phyloP scores from a whole-genome alignment of 2,888 invertebrate genomes.

The Tridacna gigas region DNA sequence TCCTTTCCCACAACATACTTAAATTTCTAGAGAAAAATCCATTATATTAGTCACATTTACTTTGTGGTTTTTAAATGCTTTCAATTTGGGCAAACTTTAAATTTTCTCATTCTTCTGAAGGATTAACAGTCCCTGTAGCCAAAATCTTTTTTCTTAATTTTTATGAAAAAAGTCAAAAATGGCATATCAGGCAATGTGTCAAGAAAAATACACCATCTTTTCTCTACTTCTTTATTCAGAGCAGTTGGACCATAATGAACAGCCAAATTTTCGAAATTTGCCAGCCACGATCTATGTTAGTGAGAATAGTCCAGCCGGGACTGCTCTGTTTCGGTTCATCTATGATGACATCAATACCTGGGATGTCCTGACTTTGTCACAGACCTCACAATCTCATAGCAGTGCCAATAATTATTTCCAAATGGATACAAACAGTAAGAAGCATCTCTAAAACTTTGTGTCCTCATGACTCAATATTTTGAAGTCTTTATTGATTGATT shows the following conservation, averaged over 20 bases:
- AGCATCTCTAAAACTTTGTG: not conserved
- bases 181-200: too few species aligned
- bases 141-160: too few species aligned
- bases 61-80: too few species aligned
- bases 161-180: too few species aligned
- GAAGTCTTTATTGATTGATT: too few species aligned
- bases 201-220: not conserved
- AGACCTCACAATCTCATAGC: not conserved
- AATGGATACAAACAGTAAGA: constrained; percentile 30
- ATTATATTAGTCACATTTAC: too few species aligned
- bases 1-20: too few species aligned
- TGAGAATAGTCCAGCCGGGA: constrained; percentile 45
- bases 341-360: constrained; percentile 31
- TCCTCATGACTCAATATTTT: too few species aligned
- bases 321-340: constrained; percentile 38
- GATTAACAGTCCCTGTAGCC: too few species aligned
- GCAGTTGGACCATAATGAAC: constrained; percentile 21
- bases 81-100: too few species aligned
- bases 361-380: constrained; percentile 24
- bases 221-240: not conserved
- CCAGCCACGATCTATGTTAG: constrained; percentile 42
- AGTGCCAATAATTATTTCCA: constrained; percentile 30
- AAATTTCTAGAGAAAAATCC: too few species aligned
- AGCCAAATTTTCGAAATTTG: constrained; percentile 41
- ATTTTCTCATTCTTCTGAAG: too few species aligned